Evolutionary conservation across 2,888 invertebrate species (phyloP).

Genomic region (Diaperis boleti): DNA sequence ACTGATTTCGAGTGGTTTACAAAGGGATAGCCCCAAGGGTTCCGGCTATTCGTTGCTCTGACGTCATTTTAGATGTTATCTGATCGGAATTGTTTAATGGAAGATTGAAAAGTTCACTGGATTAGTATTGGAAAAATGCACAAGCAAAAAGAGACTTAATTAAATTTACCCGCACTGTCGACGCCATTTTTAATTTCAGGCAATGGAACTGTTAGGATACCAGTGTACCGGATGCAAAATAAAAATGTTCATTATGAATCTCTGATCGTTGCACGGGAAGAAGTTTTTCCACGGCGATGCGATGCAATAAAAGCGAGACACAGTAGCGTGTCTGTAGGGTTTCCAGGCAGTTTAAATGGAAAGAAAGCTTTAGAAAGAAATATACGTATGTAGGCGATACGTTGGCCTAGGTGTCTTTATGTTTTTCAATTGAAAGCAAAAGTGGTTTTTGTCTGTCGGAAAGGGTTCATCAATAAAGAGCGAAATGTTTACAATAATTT

Average conservation of each 20-base stretch:
- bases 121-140: not conserved
- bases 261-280: not conserved
- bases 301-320: not conserved
- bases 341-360: no score
- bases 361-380: no score
- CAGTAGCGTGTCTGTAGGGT: no score
- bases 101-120: not conserved
- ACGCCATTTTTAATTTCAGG: not conserved
- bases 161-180: constrained; percentile 6
- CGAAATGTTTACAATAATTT: no score
- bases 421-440: no score
- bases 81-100: constrained; percentile 23
- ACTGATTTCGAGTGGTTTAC: constrained; percentile 33
- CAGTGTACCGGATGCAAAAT: not conserved
- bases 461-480: no score
- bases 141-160: not conserved
- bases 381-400: no score
- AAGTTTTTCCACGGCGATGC: no score
- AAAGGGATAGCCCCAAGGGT: constrained; percentile 28
- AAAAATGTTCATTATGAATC: not conserved
- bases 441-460: no score
- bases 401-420: no score
- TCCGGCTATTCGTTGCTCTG: constrained; percentile 16
- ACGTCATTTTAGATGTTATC: constrained; percentile 19
- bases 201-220: not conserved